Evolutionary conservation across 2,888 invertebrate genomes (phyloP), one percentile per base, ranked within the genome.

Genomic region (Neuroscelio doddi): DNA sequence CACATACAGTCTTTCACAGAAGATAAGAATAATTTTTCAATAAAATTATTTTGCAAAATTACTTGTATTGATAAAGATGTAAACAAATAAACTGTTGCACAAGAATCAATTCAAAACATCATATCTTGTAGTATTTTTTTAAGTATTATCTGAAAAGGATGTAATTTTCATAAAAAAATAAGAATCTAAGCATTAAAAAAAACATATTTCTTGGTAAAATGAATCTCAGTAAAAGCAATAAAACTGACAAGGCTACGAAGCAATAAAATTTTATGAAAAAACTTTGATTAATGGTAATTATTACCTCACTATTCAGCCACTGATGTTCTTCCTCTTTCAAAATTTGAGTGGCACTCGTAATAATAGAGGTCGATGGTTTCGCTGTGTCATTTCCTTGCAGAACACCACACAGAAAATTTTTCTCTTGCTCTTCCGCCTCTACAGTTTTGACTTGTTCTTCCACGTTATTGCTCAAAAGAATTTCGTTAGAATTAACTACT

Each of bases 261-360:
- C 5, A 21, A 50, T 3, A 53, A 49, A 59, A 34, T 4, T 53
- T 2, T 32, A 10, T 32, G 4, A 32, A 24, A 24, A 44, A 21
- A 21, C 21, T 3, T 21, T 21, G 21, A n/a, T n/a, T n/a, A n/a
- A n/a, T n/a, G n/a, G n/a, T n/a, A 16, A 42, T 24, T 29, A 29
- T 68, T 41, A 92, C 93, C 80, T 93, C 91, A 45, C 90, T 89
- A 75, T 89, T 91, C 27, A 92, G 86, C 93, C 93, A 93, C 52
- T 89, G 88, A 69, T 88, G 88, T 72, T 90, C 91, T 42, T 88
- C 87, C 46, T 84, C 84, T 59, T 83, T 84, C 8, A 84, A 74
- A 64, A 84, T 83, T 67, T 84, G 80, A 9, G 83, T 82, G 21
- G 83, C 84, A 55, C 84, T 84, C 3, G 82, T 84, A 44, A 84